Conservation (phyloP, 2,113 vertebrate species). For the Pelvicachromis taeniatus region DNA sequence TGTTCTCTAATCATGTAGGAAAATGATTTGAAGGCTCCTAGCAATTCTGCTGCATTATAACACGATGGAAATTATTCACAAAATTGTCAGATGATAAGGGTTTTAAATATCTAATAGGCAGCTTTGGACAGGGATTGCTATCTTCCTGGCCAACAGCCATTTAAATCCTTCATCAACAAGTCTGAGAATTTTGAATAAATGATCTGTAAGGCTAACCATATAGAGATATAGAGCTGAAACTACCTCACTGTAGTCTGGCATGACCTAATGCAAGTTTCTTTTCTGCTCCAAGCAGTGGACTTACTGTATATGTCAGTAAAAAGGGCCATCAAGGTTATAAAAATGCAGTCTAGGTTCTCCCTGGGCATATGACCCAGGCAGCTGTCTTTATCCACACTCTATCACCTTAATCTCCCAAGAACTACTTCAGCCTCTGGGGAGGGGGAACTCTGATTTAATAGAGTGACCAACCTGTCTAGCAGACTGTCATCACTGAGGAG, state of each 20-base stretch:
- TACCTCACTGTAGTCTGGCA: background rate
- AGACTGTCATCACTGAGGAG: slow-evolving; percentile 15
- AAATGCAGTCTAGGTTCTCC: background rate
- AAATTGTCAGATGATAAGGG: slow-evolving; percentile 37
- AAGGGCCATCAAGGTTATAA: background rate
- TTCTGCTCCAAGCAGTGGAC: background rate
- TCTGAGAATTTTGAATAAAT: slow-evolving; percentile 1
- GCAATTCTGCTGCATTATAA: slow-evolving; percentile 1
- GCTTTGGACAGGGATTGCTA: background rate
- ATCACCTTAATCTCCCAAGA: slow-evolving; percentile 53
- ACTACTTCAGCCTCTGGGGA: slow-evolving; percentile 15
- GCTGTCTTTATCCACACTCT: slow-evolving; percentile 33
- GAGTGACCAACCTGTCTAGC: slow-evolving; percentile 16
- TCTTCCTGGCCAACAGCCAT: background rate
- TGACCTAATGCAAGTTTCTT: background rate
- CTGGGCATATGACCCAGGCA: background rate
- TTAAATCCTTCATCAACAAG: background rate
- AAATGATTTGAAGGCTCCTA: slow-evolving; percentile 12
- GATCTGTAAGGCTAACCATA: background rate
- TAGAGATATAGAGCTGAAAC: background rate
- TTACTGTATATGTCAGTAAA: background rate
- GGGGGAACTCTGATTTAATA: slow-evolving; percentile 33
- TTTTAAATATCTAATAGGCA: slow-evolving; percentile 37
- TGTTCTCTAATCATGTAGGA: slow-evolving; percentile 23
- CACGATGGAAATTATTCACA: slow-evolving; percentile 35